Conservation (phyloP, 2,797 vertebrate genomes). For the Lutjanus argentimaculatus region DNA sequence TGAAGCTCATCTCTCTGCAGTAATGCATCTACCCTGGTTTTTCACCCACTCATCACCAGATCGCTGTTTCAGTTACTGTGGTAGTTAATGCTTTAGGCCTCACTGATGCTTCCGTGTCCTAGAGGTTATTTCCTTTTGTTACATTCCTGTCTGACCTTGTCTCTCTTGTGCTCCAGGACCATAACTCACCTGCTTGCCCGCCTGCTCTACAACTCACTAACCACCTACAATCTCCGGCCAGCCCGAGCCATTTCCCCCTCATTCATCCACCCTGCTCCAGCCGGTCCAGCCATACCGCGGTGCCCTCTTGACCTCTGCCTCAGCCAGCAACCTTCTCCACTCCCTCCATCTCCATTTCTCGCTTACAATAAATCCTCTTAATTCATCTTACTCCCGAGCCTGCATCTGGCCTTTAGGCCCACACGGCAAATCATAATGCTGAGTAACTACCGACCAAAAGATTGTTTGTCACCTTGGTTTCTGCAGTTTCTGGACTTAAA, state of each 20-base stretch:
- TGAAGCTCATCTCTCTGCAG: background rate
- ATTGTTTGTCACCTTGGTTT: background rate
- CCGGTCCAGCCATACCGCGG: background rate
- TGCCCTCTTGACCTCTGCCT: background rate
- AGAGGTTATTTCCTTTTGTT: background rate
- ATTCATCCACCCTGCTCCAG: background rate
- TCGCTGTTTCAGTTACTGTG: background rate
- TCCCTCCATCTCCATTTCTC: background rate
- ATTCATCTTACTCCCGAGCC: too few species aligned
- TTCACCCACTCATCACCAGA: background rate
- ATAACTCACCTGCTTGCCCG: too few species aligned
- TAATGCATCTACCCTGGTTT: too few species aligned
- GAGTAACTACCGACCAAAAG: background rate
- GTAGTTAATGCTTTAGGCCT: background rate
- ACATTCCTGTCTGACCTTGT: background rate
- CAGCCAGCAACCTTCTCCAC: background rate
- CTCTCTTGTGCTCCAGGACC: background rate
- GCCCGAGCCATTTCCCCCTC: too few species aligned
- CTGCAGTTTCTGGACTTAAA: background rate
- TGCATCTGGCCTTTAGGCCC: too few species aligned
- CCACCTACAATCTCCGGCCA: too few species aligned
- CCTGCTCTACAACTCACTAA: too few species aligned
- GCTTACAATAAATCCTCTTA: background rate
- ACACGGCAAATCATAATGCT: too few species aligned
- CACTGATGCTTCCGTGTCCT: background rate